Conservation (phyloP, 23 tunicate species). For the Ciona savignyi region DNA sequence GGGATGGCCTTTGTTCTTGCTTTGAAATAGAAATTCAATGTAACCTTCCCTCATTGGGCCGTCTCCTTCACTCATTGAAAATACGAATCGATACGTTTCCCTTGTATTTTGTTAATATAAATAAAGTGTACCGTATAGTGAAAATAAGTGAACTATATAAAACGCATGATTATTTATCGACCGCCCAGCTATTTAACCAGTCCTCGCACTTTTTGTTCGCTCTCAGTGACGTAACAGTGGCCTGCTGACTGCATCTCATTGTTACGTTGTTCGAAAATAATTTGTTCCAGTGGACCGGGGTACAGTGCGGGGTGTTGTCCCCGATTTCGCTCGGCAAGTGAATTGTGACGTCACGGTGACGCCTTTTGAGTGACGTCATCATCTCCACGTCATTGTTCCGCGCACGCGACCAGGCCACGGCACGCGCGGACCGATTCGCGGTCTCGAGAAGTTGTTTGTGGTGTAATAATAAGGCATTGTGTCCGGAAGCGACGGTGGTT, state of each 20-base stretch:
- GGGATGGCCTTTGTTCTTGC: too few relatives aligned
- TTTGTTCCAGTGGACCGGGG: constrained; percentile 3
- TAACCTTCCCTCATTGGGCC: too few relatives aligned
- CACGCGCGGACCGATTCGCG: constrained; percentile 12
- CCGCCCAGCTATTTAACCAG: constrained; percentile 53
- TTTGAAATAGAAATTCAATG: too few relatives aligned
- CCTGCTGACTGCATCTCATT: constrained; percentile 42
- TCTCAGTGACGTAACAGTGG: constrained; percentile 14
- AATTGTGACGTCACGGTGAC: background rate
- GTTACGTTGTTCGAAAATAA: constrained; percentile 9
- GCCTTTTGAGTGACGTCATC: background rate
- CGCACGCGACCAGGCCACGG: constrained; percentile 11
- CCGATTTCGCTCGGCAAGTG: background rate
- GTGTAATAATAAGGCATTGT: constrained; percentile 49
- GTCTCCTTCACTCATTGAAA: too few relatives aligned
- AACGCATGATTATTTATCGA: too few relatives aligned
- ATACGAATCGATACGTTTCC: too few relatives aligned
- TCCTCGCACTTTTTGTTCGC: constrained; percentile 39
- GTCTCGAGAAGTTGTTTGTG: constrained; percentile 45
- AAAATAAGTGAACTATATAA: too few relatives aligned
- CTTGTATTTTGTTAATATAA: too few relatives aligned
- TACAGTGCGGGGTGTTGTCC: background rate
- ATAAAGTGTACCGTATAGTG: too few relatives aligned
- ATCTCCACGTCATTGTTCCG: background rate
- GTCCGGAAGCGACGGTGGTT: constrained; percentile 44